A percentile compares a stretch with the other conserved stretches of the same genome.
Conservation (phyloP, 2,888 invertebrate species). For the Aleiodes leptofemur region DNA sequence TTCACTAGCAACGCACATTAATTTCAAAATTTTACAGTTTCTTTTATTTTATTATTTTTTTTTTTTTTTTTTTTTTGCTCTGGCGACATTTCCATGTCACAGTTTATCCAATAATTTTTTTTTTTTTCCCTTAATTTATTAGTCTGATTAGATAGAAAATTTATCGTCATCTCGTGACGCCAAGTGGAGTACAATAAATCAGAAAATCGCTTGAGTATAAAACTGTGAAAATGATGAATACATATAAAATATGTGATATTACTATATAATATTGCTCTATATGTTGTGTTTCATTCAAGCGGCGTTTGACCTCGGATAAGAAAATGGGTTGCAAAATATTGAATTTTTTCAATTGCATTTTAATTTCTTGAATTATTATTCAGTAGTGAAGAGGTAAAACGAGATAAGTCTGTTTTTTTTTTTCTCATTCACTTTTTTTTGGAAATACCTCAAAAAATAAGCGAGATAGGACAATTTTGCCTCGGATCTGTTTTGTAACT, state of each 20-base stretch:
- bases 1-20: no score
- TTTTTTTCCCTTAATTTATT: not conserved
- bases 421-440: no score
- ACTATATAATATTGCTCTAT: not conserved
- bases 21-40: no score
- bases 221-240: no score
- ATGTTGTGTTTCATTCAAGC: constrained; percentile 30
- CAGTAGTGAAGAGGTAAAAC: no score
- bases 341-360: not conserved
- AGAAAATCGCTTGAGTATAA: not conserved
- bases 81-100: no score
- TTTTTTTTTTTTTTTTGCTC: not conserved
- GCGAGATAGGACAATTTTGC: no score
- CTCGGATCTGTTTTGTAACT: no score
- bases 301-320: constrained; percentile 36
- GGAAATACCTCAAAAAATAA: no score
- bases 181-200: constrained; percentile 22
- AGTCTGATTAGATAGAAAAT: constrained; percentile 2
- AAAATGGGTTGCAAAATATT: constrained; percentile 23
- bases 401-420: no score
- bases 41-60: not conserved
- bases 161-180: constrained; percentile 19
- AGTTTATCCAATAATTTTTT: not conserved
- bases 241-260: no score
- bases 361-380: not conserved